phyloP scores from a whole-genome alignment of 1,140 invertebrate genomes.

The Zophobas atratus region DNA sequence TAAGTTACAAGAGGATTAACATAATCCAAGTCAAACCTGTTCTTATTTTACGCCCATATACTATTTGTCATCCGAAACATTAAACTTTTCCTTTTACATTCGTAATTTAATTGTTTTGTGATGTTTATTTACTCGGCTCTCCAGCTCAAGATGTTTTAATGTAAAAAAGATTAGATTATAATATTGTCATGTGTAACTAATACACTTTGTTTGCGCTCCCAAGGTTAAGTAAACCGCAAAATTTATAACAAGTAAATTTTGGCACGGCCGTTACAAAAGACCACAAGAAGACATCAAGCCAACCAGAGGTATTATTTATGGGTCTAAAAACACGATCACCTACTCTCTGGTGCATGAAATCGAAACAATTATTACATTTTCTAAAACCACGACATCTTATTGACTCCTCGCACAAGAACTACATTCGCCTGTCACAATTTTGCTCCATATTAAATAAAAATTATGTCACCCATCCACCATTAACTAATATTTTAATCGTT shows the following conservation, averaged over 20 bases:
- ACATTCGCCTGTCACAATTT: too few species aligned
- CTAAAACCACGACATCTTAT: too few species aligned
- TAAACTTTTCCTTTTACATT: not conserved
- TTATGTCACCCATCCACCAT: not conserved
- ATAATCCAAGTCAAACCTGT: not conserved
- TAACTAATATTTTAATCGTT: slow-evolving; percentile 2
- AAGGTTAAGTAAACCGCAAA: slow-evolving; percentile 30
- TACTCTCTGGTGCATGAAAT: too few species aligned
- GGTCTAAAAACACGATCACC: not conserved
- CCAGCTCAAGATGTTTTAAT: slow-evolving; percentile 6
- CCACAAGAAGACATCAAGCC: not conserved
- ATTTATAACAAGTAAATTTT: slow-evolving; percentile 10
- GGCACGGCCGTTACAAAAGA: not conserved
- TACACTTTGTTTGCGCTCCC: slow-evolving; percentile 14
- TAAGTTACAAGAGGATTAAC: not conserved
- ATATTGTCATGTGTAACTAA: slow-evolving; percentile 9
- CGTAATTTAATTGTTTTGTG: not conserved
- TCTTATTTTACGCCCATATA: not conserved
- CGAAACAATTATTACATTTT: not conserved
- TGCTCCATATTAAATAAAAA: too few species aligned
- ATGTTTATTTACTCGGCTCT: not conserved
- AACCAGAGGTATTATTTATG: not conserved
- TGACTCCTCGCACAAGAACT: too few species aligned
- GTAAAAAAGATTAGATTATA: slow-evolving; percentile 25
- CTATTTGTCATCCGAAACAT: not conserved